phyloP scores from a whole-genome alignment of 2,113 vertebrate genomes.

The Atractosteus spatula region DNA sequence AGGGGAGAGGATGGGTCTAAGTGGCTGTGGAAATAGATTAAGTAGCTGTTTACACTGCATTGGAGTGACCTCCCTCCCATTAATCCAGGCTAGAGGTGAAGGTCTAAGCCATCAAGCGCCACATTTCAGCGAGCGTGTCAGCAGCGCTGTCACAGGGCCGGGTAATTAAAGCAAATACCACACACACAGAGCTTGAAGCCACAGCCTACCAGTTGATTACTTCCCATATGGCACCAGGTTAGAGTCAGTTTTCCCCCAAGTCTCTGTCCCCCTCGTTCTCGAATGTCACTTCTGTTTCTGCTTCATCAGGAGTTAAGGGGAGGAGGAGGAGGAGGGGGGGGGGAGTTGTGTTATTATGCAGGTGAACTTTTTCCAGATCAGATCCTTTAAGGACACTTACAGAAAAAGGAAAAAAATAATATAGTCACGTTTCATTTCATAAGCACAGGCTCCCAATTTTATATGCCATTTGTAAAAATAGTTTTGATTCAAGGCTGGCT shows the following conservation, averaged over 20 bases:
- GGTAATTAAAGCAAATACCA: not conserved
- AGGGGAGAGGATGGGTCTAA: not conserved
- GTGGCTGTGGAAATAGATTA: slow-evolving; percentile 1
- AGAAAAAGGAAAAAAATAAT: too few species aligned
- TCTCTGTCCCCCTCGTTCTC: too few species aligned
- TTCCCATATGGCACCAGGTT: not conserved
- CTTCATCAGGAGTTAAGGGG: too few species aligned
- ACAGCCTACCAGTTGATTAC: not conserved
- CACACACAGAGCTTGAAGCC: not conserved
- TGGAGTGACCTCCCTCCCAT: slow-evolving; percentile 58
- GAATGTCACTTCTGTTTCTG: too few species aligned
- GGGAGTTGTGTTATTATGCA: too few species aligned
- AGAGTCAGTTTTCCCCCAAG: not conserved
- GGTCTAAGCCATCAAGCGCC: not conserved
- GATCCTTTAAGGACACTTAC: too few species aligned
- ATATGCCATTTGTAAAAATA: too few species aligned
- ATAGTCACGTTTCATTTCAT: too few species aligned
- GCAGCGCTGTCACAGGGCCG: not conserved
- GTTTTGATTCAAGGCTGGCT: too few species aligned
- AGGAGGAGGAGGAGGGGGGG: too few species aligned
- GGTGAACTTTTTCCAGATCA: too few species aligned
- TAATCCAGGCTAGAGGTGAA: slow-evolving; percentile 39
- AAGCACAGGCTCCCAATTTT: too few species aligned
- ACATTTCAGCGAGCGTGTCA: not conserved
- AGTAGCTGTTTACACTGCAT: slow-evolving; percentile 59